Base-by-base conservation (phyloP, 2,888 invertebrate genomes). In the Hirtodrosophila duncani region DNA sequence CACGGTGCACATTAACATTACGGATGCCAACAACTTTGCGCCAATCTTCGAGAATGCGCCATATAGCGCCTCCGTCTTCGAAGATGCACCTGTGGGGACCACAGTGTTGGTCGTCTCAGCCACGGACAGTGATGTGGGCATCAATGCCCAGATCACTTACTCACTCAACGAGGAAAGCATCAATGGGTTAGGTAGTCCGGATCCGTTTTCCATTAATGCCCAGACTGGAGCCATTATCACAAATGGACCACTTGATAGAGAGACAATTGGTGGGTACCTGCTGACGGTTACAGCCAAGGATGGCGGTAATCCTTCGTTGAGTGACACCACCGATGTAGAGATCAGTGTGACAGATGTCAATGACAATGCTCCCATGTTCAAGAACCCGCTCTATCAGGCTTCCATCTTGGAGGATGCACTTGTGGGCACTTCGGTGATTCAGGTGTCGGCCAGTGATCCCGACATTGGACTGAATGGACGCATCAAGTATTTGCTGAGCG, bases 321-420 rank as follows among this genome's bases (percentile, higher is more conserved):
- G 95, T 1, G 98, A 98, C 82, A 97, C 96, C 0, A 98, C 98
- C 0, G 97, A 97, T 79, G 94, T 99, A 0, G 97, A 98, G 85
- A 96, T 99, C 67, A 93, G 95, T 0, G 93, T 99, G 0, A 93
- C 94, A 0, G 99, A 99, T 84, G 96, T 98, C 0, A 99, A 99
- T 83, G 99, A 99, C 83, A 97, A 98, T 83, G 91, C 94, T 3
- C 98, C 98, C 0, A 89, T 91, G 0, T 98, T 98, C 86, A 93
- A 93, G 67, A 92, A 93, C 56, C 90, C 92, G 0, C 89, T 93
- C 2, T 97, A 97, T 79, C 91, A 92, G 10, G 93, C 95, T 0
- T 92, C 91, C 3, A 93, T 97, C 13, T 89, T 93, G 50, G 97
- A 97, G 86, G 97, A 97, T 83, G 96, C 95, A 9, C 88, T 94